Base-by-base conservation (phyloP, 2,113 vertebrate species). In the Urocolius indicus region DNA sequence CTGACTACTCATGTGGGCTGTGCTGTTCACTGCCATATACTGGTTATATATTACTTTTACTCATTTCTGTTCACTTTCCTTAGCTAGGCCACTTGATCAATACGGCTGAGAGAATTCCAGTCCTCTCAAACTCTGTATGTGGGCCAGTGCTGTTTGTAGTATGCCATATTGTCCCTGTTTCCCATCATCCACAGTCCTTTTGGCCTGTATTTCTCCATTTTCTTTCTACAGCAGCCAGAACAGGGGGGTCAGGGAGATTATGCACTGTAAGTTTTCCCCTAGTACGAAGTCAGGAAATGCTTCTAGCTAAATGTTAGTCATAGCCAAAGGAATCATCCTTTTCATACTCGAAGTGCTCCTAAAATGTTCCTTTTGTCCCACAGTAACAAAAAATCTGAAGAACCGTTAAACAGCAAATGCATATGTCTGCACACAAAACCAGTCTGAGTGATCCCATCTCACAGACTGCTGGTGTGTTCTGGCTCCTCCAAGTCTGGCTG, bases 401-500 rank as follows among this genome's bases (percentile, higher is more conserved):
- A 77, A 32, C 61, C 58, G 32, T 81, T 68, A 81, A 89, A 57
- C 43, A 90, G 55, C n/a, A 80, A 90, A 95, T 66, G 36, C 72
- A 84, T 0, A 0, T 66, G 94, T 59, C 45, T 22, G 1, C 3
- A 20, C 45, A 87, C 46, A 80, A 90, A 83, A 58, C 38, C 68
- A 30, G n/a, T 27, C 15, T 34, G 82, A 73, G 38, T 62, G 54
- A 94, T 84, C 72, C 76, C 48, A 71, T 85, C 79, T 58, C 21
- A n/a, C 48, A 65, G 83, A 79, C 63, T 90, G 62, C 91, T 68
- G 66, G 65, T 69, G 84, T 1, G 0, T 30, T 74, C 84, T 74
- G 93, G 63, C 80, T 95, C 76, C 76, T 86, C 41, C 0, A 43
- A 71, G 73, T 92, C 91, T 94, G 87, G 27, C 51, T 87, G 84